phyloP scores from a whole-genome alignment of 64 coral and sea anemone species.

The Orbicella faveolata region DNA sequence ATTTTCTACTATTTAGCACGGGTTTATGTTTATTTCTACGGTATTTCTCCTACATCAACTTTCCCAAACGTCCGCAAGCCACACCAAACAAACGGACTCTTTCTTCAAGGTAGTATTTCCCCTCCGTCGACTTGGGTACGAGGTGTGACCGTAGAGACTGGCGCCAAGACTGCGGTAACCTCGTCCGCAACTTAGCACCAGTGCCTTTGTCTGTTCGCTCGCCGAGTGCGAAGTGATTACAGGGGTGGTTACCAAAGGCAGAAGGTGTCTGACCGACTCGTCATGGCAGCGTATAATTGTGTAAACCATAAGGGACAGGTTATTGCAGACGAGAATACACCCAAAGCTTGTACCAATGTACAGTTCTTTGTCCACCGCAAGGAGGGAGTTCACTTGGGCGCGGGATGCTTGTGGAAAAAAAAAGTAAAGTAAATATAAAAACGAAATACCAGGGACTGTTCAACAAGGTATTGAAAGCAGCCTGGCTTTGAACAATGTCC shows the following conservation, averaged over 20 bases:
- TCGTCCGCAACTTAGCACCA: conserved; percentile 86
- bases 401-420: conserved; percentile 58
- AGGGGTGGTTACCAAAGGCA: conserved; percentile 92
- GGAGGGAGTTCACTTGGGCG: conserved; percentile 89
- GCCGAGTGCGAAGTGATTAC: conserved; percentile 47
- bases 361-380: conserved; percentile 86
- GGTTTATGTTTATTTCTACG: neutral
- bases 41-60: conserved; percentile 4
- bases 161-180: conserved; percentile 85
- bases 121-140: conserved; percentile 81
- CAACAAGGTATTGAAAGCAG: neutral
- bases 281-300: conserved; percentile 92
- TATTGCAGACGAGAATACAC: conserved; percentile 93
- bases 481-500: neutral
- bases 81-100: conserved; percentile 77
- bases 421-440: neutral
- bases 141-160: conserved; percentile 72
- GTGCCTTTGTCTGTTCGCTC: conserved; percentile 41
- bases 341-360: conserved; percentile 95
- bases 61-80: conserved; percentile 85
- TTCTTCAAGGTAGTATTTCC: conserved; percentile 73
- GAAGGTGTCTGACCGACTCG: conserved; percentile 66
- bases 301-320: conserved; percentile 85
- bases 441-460: neutral
- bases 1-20: neutral